Evolutionary conservation across 2,888 invertebrate species (phyloP).

Genomic region (Alviniconcha strummeri): DNA sequence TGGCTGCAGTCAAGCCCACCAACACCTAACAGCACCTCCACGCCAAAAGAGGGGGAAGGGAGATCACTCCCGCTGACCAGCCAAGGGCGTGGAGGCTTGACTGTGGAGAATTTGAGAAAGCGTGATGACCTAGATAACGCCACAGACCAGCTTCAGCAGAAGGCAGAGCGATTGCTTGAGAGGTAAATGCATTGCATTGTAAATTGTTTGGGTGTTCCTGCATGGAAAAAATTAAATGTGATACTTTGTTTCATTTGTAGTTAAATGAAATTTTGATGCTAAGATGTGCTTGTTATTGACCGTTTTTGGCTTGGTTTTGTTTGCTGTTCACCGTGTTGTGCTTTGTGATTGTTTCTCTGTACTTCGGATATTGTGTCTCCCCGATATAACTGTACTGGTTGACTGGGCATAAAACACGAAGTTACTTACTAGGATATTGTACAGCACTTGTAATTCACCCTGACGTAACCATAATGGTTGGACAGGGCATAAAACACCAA

Average conservation of each 20-base stretch:
- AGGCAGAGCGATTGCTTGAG: slow-evolving; percentile 63
- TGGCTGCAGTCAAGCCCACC: slow-evolving; percentile 52
- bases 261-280: neutral
- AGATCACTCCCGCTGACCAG: slow-evolving; percentile 6
- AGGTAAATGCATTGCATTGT: slow-evolving; percentile 42
- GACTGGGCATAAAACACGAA: too few species aligned
- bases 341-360: too few species aligned
- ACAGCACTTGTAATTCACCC: too few species aligned
- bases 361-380: too few species aligned
- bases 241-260: neutral
- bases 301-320: too few species aligned
- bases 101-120: slow-evolving; percentile 27
- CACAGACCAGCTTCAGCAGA: slow-evolving; percentile 56
- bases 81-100: slow-evolving; percentile 19
- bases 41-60: slow-evolving; percentile 43
- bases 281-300: too few species aligned
- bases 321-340: slow-evolving; percentile 29
- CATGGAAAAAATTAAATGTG: neutral
- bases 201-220: neutral
- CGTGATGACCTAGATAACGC: slow-evolving; percentile 49
- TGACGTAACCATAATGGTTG: too few species aligned
- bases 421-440: too few species aligned
- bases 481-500: too few species aligned
- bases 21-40: slow-evolving; percentile 43
- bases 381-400: too few species aligned